These are phyloP conservation scores for Drosophila pandora DNA, from an alignment of 1,140 invertebrate species.

Conservation along the genomic window DNA sequence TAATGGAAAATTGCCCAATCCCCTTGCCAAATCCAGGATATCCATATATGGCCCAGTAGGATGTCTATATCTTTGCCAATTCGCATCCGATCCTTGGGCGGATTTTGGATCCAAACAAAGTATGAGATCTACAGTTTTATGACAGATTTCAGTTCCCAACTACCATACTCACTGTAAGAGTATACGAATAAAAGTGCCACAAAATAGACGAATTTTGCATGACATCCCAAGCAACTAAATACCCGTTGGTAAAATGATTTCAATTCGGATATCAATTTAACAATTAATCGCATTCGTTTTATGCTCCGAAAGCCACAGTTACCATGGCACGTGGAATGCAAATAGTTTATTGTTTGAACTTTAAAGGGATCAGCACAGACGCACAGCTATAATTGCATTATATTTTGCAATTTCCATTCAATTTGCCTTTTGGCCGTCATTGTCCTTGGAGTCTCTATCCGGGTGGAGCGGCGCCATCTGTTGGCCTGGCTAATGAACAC, in stretches of 20 bases:
- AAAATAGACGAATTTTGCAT: not conserved
- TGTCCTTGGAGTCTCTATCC: constrained; percentile 9
- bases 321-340: constrained; percentile 7
- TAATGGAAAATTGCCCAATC: too few relatives aligned
- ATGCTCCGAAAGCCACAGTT: constrained; percentile 14
- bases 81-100: not conserved
- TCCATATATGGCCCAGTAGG: too few relatives aligned
- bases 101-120: too few relatives aligned
- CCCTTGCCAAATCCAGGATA: too few relatives aligned
- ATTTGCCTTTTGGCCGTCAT: constrained; percentile 55
- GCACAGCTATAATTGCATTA: constrained; percentile 58
- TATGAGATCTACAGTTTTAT: too few relatives aligned
- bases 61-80: too few relatives aligned
- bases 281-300: constrained; percentile 41
- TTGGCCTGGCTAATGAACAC: constrained; percentile 42
- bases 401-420: constrained; percentile 51
- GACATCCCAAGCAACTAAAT: not conserved
- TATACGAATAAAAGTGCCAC: constrained; percentile 5
- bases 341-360: constrained; percentile 49
- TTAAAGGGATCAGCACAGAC: constrained; percentile 22
- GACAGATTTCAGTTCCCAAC: not conserved
- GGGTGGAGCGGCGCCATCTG: constrained; percentile 26
- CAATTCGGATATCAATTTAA: constrained; percentile 45
- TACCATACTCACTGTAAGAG: not conserved
- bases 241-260: constrained; percentile 8